Evolutionary conservation across 2,797 vertebrate genomes (phyloP).

Genomic region (Pampus argenteus): DNA sequence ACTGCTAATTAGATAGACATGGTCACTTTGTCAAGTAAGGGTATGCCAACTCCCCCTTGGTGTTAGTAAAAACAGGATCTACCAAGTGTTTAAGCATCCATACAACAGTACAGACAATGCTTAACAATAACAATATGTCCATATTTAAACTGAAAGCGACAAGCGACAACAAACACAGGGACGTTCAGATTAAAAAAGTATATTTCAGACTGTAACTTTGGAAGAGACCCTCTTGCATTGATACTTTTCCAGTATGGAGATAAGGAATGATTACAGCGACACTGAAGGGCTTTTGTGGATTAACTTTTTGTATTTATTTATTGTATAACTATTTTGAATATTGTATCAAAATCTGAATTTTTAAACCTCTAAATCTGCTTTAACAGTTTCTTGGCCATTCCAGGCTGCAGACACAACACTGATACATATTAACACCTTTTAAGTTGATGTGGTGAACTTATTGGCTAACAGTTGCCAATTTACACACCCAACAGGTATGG

Average conservation of each 20-base stretch:
- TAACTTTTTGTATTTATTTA: background rate
- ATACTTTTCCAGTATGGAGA: background rate
- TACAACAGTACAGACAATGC: too few relatives aligned
- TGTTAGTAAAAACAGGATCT: slow-evolving; percentile 3
- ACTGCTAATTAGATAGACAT: slow-evolving; percentile 71
- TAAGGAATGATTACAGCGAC: background rate
- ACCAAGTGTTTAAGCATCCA: background rate
- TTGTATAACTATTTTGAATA: too few relatives aligned
- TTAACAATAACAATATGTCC: background rate
- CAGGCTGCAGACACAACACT: too few relatives aligned
- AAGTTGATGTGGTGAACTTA: background rate
- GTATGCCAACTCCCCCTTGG: background rate
- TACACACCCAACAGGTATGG: background rate
- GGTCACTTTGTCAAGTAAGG: slow-evolving; percentile 39
- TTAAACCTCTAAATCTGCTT: background rate
- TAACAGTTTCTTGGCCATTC: background rate
- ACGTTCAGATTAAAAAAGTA: background rate
- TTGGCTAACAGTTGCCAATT: background rate
- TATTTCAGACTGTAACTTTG: background rate
- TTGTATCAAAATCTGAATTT: background rate
- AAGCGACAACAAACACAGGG: background rate
- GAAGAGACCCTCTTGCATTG: background rate
- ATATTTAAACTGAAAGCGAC: background rate
- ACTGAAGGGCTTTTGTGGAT: background rate
- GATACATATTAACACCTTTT: background rate